phyloP scores from a whole-genome alignment of 1,140 invertebrate species.

The Trypoxylus dichotomus region DNA sequence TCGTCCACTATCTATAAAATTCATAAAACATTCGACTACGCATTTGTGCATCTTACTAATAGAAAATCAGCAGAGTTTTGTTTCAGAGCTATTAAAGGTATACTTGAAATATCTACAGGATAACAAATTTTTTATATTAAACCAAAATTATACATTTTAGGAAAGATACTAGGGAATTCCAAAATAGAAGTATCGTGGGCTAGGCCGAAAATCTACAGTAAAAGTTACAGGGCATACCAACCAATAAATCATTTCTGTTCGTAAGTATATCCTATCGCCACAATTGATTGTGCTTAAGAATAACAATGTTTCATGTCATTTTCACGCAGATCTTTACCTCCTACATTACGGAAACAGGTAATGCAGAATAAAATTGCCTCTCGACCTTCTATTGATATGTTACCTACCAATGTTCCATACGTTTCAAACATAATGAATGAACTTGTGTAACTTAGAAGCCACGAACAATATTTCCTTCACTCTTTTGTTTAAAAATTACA shows the following conservation, averaged over 20 bases:
- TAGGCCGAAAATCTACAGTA: conserved; percentile 42
- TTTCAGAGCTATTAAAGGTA: conserved; percentile 40
- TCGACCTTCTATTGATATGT: background rate
- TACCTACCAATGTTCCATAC: background rate
- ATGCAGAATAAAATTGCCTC: background rate
- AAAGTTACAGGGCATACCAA: conserved; percentile 28
- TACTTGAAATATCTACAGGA: background rate
- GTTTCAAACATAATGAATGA: background rate
- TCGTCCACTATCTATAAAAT: background rate
- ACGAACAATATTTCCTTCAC: background rate
- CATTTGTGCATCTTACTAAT: conserved; percentile 57
- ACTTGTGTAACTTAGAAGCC: too few species aligned
- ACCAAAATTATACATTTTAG: background rate
- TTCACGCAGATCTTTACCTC: conserved; percentile 38
- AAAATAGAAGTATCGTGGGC: conserved; percentile 42
- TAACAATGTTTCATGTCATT: background rate
- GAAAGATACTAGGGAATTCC: conserved; percentile 24
- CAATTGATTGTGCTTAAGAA: background rate
- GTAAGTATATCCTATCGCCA: conserved; percentile 31
- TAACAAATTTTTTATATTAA: too few species aligned
- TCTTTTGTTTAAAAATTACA: background rate
- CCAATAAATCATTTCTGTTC: conserved; percentile 38
- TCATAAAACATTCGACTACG: conserved; percentile 50
- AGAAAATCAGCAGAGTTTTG: conserved; percentile 55
- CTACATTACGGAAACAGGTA: conserved; percentile 28